Evolutionary conservation across 2,888 invertebrate species (phyloP).

Genomic region (Lissocephala sabroskyi): DNA sequence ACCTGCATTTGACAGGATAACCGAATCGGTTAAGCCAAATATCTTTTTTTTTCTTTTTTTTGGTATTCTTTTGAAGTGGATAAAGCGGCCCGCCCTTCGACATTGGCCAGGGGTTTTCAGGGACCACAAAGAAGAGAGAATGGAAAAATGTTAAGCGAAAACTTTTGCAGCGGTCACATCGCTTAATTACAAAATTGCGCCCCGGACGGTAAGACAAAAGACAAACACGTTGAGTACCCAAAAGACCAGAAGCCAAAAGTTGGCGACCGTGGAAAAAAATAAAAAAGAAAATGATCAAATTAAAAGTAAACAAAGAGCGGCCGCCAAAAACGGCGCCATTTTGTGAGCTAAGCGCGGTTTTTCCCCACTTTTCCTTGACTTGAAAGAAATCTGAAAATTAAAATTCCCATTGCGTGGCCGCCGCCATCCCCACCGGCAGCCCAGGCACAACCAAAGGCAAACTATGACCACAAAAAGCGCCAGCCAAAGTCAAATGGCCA

Average conservation of each 20-base stretch:
- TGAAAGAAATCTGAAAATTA: slow-evolving; percentile 52
- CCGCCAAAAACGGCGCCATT: slow-evolving; percentile 51
- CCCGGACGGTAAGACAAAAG: slow-evolving; percentile 19
- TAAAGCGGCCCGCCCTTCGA: too few relatives aligned
- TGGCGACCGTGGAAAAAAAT: slow-evolving; percentile 10
- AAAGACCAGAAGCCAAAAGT: slow-evolving; percentile 24
- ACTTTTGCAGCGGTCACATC: slow-evolving; percentile 56
- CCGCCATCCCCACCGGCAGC: too few relatives aligned
- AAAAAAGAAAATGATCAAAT: slow-evolving; percentile 46
- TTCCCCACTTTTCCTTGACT: slow-evolving; percentile 10
- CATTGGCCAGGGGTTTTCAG: too few relatives aligned
- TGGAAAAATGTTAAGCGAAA: neutral
- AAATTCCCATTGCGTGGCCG: slow-evolving; percentile 54
- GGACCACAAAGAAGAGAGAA: too few relatives aligned
- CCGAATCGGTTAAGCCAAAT: too few relatives aligned
- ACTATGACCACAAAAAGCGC: slow-evolving; percentile 10
- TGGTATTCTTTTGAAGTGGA: too few relatives aligned
- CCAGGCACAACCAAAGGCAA: slow-evolving; percentile 24
- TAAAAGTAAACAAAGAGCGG: slow-evolving; percentile 63
- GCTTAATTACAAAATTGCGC: slow-evolving; percentile 69
- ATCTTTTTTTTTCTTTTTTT: too few relatives aligned
- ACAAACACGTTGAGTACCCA: too few relatives aligned
- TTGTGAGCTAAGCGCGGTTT: slow-evolving; percentile 11
- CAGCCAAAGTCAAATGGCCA: slow-evolving; percentile 54
- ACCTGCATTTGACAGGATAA: too few relatives aligned